Conservation (phyloP, 2,888 invertebrate species). For the Phlogophora meticulosa region DNA sequence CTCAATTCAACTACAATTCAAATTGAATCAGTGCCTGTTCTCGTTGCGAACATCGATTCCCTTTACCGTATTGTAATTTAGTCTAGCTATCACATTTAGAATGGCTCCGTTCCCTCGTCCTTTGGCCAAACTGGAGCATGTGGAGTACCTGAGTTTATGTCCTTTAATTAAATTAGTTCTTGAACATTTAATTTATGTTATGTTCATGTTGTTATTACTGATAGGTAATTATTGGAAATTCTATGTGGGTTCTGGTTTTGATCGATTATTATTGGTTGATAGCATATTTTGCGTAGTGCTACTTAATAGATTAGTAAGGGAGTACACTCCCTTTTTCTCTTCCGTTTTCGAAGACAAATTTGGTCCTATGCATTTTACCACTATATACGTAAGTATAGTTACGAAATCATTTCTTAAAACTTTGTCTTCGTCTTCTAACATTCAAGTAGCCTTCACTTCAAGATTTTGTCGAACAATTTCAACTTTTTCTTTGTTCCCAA, state of each 20-base stretch:
- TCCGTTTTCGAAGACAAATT: not conserved
- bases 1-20: constrained; percentile 65
- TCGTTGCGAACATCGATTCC: constrained; percentile 66
- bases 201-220: constrained; percentile 14
- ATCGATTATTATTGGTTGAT: not conserved
- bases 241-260: not conserved
- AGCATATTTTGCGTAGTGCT: not conserved
- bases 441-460: constrained; percentile 9
- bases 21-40: constrained; percentile 66
- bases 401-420: not conserved
- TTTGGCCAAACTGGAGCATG: constrained; percentile 71
- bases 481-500: constrained; percentile 39
- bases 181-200: constrained; percentile 57
- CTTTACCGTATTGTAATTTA: constrained; percentile 72
- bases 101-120: constrained; percentile 73
- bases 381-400: no score
- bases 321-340: not conserved
- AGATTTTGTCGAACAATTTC: not conserved
- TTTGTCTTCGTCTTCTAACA: not conserved
- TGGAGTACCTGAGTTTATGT: constrained; percentile 71
- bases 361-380: no score
- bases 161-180: constrained; percentile 63
- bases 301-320: no score
- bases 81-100: constrained; percentile 68
- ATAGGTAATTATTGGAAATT: constrained; percentile 1